Evolutionary conservation across 92 coral and sea anemone genomes (phyloP).

Genomic region (Phenganax marumi): DNA sequence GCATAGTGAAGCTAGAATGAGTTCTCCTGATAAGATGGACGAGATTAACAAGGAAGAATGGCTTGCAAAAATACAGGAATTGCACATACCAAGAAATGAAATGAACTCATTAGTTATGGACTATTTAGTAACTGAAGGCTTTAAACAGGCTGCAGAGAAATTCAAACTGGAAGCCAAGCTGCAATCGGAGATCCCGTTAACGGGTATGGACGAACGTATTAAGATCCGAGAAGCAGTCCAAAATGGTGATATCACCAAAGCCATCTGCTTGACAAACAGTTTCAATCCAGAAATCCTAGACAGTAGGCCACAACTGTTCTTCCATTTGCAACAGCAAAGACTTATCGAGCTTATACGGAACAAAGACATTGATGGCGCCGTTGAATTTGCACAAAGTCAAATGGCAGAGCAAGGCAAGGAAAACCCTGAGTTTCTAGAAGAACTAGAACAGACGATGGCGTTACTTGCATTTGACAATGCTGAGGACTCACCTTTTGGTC

Average conservation of each 20-base stretch:
- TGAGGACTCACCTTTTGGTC: slow-evolving; percentile 94
- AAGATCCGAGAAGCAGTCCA: slow-evolving; percentile 96
- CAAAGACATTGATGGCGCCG: slow-evolving; percentile 94
- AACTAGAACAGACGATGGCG: slow-evolving; percentile 96
- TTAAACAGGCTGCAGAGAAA: slow-evolving; percentile 98
- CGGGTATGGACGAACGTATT: slow-evolving; percentile 87
- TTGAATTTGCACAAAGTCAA: slow-evolving; percentile 97
- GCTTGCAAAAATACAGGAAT: slow-evolving; percentile 76
- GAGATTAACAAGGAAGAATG: slow-evolving; percentile 92
- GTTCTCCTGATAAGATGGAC: slow-evolving; percentile 79
- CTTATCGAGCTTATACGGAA: slow-evolving; percentile 89
- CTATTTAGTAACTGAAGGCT: slow-evolving; percentile 98
- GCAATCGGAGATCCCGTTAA: slow-evolving; percentile 83
- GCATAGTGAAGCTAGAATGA: slow-evolving; percentile 60
- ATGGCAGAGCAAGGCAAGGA: slow-evolving; percentile 95
- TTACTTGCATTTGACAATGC: slow-evolving; percentile 95
- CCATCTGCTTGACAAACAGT: slow-evolving; percentile 88
- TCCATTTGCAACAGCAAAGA: slow-evolving; percentile 95
- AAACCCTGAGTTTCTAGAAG: slow-evolving; percentile 87
- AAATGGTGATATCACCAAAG: slow-evolving; percentile 86
- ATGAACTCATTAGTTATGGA: slow-evolving; percentile 98
- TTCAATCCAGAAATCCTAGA: slow-evolving; percentile 95
- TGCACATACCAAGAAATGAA: slow-evolving; percentile 86
- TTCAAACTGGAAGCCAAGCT: slow-evolving; percentile 93
- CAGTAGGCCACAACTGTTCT: slow-evolving; percentile 77